Conservation (phyloP, 2,888 invertebrate genomes). For the Xestobium rufovillosum region DNA sequence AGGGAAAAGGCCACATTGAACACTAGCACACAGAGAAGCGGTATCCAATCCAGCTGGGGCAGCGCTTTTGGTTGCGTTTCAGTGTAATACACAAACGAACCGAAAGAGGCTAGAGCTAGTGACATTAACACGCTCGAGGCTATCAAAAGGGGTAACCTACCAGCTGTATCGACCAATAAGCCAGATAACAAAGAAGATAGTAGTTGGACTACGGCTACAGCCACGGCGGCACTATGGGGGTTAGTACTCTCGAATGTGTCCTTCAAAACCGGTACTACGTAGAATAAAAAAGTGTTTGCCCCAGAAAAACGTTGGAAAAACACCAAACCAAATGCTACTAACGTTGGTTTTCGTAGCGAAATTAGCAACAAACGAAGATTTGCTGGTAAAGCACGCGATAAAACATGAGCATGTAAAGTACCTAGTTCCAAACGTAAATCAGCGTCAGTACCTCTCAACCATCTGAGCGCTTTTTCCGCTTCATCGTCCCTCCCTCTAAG, state of each 20-base stretch:
- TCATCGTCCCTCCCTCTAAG: conserved; percentile 68
- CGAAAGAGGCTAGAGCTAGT: conserved; percentile 77
- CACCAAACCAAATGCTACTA: conserved; percentile 81
- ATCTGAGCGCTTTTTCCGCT: conserved; percentile 66
- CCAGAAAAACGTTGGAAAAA: conserved; percentile 82
- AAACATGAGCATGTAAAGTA: conserved; percentile 61
- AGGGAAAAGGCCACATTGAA: conserved; percentile 82
- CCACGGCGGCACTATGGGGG: conserved; percentile 76
- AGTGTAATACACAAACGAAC: conserved; percentile 76
- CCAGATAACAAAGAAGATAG: conserved; percentile 77
- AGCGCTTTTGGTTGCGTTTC: conserved; percentile 48
- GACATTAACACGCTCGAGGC: conserved; percentile 81
- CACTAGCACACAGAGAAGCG: conserved; percentile 70
- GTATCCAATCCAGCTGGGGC: conserved; percentile 71
- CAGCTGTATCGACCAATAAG: conserved; percentile 77
- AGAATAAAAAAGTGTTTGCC: conserved; percentile 77
- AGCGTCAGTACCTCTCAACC: conserved; percentile 70
- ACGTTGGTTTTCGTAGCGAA: conserved; percentile 59
- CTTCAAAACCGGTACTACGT: conserved; percentile 79
- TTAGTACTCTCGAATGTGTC: conserved; percentile 76
- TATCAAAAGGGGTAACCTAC: conserved; percentile 73
- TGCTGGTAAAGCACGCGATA: conserved; percentile 39
- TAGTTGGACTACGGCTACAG: conserved; percentile 77
- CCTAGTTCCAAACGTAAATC: conserved; percentile 70
- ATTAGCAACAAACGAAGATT: conserved; percentile 32